Evolutionary conservation across 2,888 invertebrate genomes (phyloP), one percentile per base, ranked within the genome.

Genomic region (Cephus pygmeus): DNA sequence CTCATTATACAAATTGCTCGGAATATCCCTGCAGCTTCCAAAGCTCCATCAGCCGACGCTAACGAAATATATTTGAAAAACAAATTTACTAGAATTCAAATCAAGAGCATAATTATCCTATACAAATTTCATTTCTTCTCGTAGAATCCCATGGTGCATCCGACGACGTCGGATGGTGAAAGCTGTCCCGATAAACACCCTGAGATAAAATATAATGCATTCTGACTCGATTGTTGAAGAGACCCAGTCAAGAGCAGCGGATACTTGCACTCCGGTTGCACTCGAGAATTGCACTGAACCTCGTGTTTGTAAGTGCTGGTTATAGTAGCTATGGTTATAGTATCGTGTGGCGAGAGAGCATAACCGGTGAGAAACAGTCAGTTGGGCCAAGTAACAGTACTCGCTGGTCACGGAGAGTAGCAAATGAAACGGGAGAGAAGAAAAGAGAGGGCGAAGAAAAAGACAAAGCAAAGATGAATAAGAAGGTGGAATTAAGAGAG

Each of bases 321-420:
- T 87, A 85, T 84, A 85, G 56, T 56, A 56, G 56, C 56, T 56
- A 23, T 56, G 23, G 56, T 56, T 56, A 56, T 56, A 23, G 23
- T 23, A 56, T 56, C 56, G 75, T 69, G 69, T 69, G 74, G 73
- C 76, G 76, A 74, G 73, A 68, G 78, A 79, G 23, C 56, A 56
- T 56, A 56, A 56, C 56, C 56, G 56, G 56, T 56, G 76, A 82
- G 83, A 79, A 82, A 84, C 82, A 82, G 81, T 82, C 84, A 83
- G 56, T 56, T 56, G 23, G 86, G 86, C 83, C 86, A 87, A 86
- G 83, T 88, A 87, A 89, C 88, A 87, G 87, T 88, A 88, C 83
- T 83, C 79, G 77, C 71, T 75, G 75, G 34, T 82, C 80, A 82
- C 80, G 80, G 80, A 31, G 69, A 71, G 69, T 23, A 76, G 34